Percentiles rank a stretch among this genome's conserved stretches.
These are phyloP conservation scores for Scolopax bukidnonensis DNA, from an alignment of 2,797 vertebrate species.

Conservation along the genomic window DNA sequence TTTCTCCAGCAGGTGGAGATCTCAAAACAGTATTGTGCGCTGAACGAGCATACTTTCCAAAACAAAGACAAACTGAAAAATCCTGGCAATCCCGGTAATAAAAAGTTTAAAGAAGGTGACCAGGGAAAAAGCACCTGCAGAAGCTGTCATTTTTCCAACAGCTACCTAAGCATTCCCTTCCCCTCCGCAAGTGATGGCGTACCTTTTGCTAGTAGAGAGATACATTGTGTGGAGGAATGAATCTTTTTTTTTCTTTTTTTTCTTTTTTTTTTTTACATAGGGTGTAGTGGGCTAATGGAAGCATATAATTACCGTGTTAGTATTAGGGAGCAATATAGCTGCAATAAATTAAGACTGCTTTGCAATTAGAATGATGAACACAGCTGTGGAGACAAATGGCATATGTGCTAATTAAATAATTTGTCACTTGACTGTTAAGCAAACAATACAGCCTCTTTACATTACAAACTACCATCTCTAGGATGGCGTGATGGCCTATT, in stretches of 20 bases:
- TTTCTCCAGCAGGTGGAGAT: constrained; percentile 45
- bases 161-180: not conserved
- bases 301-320: constrained; percentile 74
- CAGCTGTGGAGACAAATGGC: constrained; percentile 79
- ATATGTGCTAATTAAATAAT: constrained; percentile 86
- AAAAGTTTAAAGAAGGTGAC: not conserved
- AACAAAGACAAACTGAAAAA: not conserved
- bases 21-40: not conserved
- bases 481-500: constrained; percentile 69
- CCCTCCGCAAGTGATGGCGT: not conserved
- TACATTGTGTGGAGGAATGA: constrained; percentile 36
- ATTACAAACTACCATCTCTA: constrained; percentile 60
- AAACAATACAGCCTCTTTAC: constrained; percentile 80
- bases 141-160: not conserved
- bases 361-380: constrained; percentile 81
- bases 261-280: not conserved
- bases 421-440: constrained; percentile 83
- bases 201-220: not conserved
- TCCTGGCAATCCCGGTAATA: not conserved
- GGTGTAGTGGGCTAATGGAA: constrained; percentile 50
- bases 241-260: not conserved
- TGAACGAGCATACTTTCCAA: not conserved
- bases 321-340: constrained; percentile 72
- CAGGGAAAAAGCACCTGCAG: not conserved
- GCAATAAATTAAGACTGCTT: constrained; percentile 77